phyloP scores from a whole-genome alignment of 1,140 invertebrate genomes.

The Stegodyphus mimosarum region DNA sequence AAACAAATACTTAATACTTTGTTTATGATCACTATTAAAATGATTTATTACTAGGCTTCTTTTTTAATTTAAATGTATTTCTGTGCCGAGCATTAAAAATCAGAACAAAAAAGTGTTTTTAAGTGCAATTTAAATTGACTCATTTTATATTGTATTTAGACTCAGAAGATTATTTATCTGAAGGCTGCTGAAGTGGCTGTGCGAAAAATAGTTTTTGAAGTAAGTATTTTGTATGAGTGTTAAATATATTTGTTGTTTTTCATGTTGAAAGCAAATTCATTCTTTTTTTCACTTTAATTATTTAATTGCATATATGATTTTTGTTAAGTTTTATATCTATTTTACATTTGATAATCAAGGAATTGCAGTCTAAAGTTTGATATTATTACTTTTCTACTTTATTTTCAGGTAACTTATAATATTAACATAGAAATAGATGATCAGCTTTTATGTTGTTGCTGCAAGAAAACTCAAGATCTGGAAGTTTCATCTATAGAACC shows the following conservation, averaged over 20 bases:
- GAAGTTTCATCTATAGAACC: constrained; percentile 66
- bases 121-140: no score
- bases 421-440: constrained; percentile 65
- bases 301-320: no score
- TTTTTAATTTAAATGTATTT: no score
- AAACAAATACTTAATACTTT: no score
- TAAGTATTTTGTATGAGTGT: constrained; percentile 22
- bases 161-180: constrained; percentile 63
- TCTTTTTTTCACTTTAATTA: background rate
- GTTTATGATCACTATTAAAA: no score
- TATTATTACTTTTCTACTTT: no score
- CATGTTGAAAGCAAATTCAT: background rate
- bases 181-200: constrained; percentile 66
- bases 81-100: no score
- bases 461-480: constrained; percentile 66
- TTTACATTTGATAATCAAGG: background rate
- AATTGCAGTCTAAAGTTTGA: no score
- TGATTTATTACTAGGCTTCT: no score
- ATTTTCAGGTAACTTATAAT: constrained; percentile 66
- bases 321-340: background rate
- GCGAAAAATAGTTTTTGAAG: constrained; percentile 64
- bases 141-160: background rate
- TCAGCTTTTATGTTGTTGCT: constrained; percentile 66
- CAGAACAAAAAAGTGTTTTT: no score
- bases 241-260: no score